Evolutionary conservation across 1,140 invertebrate species (phyloP).

Genomic region (Luehdorfia chinensis): DNA sequence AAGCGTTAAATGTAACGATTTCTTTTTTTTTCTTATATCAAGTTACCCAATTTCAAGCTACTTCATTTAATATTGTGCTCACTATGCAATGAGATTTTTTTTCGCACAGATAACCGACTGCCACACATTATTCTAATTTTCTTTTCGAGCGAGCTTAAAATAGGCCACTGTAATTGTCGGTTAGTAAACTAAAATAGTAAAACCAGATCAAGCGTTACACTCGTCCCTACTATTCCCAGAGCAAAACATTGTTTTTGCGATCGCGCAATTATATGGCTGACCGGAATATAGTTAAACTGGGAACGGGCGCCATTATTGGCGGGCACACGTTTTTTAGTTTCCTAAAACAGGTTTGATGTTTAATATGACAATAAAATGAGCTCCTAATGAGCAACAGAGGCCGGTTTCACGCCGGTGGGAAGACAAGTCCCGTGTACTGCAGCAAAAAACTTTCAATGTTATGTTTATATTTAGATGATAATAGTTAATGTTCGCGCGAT

Average conservation of each 20-base stretch:
- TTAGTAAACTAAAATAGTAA: constrained; percentile 8
- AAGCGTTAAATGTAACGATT: no score
- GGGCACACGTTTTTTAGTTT: constrained; percentile 13
- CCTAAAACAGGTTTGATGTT: constrained; percentile 6
- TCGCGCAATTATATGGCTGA: background rate
- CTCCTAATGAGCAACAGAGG: constrained; percentile 6
- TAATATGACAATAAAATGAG: constrained; percentile 14
- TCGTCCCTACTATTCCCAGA: background rate
- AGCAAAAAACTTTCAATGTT: background rate
- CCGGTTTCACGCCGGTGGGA: constrained; percentile 3
- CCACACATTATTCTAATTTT: background rate
- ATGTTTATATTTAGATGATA: background rate
- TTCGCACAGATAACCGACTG: no score
- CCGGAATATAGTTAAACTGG: background rate
- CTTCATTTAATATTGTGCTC: no score
- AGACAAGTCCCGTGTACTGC: background rate
- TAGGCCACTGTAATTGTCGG: constrained; percentile 17
- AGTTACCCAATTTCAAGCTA: no score
- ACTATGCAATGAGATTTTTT: background rate
- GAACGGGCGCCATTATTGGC: constrained; percentile 3
- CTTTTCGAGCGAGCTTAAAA: constrained; percentile 1
- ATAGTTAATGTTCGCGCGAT: constrained; percentile 4
- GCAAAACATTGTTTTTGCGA: constrained; percentile 9
- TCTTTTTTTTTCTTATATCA: no score
- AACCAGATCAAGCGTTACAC: background rate